phyloP scores from a whole-genome alignment of 2,113 vertebrate genomes.

The Psophia crepitans region DNA sequence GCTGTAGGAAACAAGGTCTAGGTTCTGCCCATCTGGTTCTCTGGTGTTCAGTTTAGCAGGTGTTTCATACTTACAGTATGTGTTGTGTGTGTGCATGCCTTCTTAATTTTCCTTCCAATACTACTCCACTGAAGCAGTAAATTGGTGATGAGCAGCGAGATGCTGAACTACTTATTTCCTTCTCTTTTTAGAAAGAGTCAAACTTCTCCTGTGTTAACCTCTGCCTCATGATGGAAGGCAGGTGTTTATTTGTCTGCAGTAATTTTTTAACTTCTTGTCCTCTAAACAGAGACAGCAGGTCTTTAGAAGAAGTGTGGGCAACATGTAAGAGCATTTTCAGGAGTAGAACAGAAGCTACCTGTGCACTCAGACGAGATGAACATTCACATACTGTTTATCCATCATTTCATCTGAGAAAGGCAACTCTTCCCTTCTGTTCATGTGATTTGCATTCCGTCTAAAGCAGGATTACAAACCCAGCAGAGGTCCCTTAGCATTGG shows the following conservation, averaged over 20 bases:
- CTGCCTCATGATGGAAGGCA: background rate
- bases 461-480: background rate
- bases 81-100: background rate
- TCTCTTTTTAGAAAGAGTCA: background rate
- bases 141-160: background rate
- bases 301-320: background rate
- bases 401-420: background rate
- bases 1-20: background rate
- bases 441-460: background rate
- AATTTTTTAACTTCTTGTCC: background rate
- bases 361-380: background rate
- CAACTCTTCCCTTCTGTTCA: background rate
- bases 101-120: background rate
- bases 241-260: background rate
- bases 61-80: background rate
- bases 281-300: background rate
- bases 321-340: fast-evolving
- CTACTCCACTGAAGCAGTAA: background rate
- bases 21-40: background rate
- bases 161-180: background rate
- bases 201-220: background rate
- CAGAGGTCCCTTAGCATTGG: fast-evolving
- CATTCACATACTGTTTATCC: background rate
- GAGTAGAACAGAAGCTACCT: background rate
- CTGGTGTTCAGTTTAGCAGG: background rate